Conservation (phyloP, 2,113 vertebrate species). For the Mus spicilegus region DNA sequence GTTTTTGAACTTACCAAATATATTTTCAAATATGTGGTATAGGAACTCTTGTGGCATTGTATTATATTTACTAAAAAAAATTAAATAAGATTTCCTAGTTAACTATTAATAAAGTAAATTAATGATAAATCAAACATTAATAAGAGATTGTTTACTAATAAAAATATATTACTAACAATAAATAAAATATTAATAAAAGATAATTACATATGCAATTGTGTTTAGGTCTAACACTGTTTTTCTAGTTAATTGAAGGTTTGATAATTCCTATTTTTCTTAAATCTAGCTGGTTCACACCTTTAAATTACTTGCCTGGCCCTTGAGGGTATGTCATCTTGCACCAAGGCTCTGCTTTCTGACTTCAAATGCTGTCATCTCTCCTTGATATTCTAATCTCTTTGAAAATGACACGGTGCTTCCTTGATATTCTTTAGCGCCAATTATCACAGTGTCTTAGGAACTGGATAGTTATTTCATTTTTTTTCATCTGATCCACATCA, state of each 20-base stretch:
- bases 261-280: background rate
- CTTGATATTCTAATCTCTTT: constrained; percentile 48
- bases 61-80: background rate
- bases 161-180: background rate
- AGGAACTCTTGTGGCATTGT: background rate
- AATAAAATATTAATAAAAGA: background rate
- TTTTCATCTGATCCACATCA: constrained; percentile 1
- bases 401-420: background rate
- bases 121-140: background rate
- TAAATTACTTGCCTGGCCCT: constrained; percentile 62
- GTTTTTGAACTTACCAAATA: background rate
- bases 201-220: background rate
- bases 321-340: constrained; percentile 28
- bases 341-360: constrained; percentile 53
- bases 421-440: constrained; percentile 62
- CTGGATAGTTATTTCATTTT: constrained; percentile 14
- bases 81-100: background rate
- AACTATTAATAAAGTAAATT: background rate
- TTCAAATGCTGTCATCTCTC: constrained; percentile 66
- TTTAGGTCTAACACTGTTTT: constrained; percentile 31
- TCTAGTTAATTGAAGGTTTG: background rate
- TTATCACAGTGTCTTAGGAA: constrained; percentile 66
- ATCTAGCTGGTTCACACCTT: constrained; percentile 67
- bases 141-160: background rate
- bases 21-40: background rate